Conservation (phyloP, 2,888 invertebrate species). For the Erpobdella octoculata region DNA sequence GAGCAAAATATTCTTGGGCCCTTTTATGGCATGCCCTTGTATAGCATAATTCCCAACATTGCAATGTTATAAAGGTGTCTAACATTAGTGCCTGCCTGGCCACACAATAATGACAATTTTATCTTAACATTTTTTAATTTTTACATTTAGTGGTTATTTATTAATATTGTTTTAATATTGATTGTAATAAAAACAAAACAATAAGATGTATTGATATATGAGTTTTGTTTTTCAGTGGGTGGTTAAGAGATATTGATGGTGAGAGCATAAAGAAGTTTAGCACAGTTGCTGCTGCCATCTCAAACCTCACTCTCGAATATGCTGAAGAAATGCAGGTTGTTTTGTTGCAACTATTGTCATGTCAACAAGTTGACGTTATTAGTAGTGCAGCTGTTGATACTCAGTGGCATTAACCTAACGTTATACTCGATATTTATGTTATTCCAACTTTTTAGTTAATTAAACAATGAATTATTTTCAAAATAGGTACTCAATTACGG, state of each 20-base stretch:
- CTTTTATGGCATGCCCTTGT: too few relatives aligned
- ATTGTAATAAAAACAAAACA: not conserved
- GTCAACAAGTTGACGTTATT: too few relatives aligned
- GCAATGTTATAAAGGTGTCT: too few relatives aligned
- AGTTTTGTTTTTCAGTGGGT: conserved; percentile 32
- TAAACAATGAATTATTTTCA: too few relatives aligned
- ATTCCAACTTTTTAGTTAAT: not conserved
- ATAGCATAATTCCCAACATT: too few relatives aligned
- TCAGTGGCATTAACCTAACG: too few relatives aligned
- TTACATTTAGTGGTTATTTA: conserved; percentile 7
- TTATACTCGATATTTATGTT: not conserved
- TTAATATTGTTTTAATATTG: not conserved
- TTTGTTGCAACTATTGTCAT: not conserved
- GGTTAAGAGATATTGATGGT: conserved; percentile 49
- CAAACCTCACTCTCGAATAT: conserved; percentile 73
- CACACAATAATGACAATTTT: too few relatives aligned
- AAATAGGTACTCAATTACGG: conserved; percentile 37
- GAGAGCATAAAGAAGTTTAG: conserved; percentile 67
- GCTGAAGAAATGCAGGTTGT: conserved; percentile 82
- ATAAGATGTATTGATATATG: not conserved
- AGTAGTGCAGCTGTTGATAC: too few relatives aligned
- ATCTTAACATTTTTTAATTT: too few relatives aligned
- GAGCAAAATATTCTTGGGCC: too few relatives aligned
- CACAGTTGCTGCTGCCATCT: conserved; percentile 73
- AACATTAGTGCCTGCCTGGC: too few relatives aligned